A percentile compares a stretch with the other conserved stretches of the same genome.
Conservation (phyloP, 1,140 invertebrate species). For the Tyrophagus putrescentiae region DNA sequence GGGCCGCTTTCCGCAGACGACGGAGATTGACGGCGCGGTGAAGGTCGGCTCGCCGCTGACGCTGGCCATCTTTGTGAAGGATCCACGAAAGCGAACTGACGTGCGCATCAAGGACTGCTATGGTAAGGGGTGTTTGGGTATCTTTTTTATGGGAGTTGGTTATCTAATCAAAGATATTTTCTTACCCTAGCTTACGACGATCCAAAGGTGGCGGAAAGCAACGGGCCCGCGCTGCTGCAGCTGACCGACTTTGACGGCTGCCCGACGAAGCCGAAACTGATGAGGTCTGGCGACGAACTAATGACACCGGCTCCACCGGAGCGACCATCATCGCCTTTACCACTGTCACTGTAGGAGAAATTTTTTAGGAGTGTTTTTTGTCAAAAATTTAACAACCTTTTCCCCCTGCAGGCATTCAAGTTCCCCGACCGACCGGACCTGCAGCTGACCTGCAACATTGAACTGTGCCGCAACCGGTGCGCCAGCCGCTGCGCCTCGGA, state of each 20-base stretch:
- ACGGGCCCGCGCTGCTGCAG: conserved; percentile 44
- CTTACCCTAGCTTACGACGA: conserved; percentile 43
- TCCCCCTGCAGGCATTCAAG: conserved; percentile 44
- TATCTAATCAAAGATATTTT: neutral
- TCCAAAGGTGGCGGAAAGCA: conserved; percentile 40
- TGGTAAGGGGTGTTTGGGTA: conserved; percentile 23
- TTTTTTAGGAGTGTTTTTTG: neutral
- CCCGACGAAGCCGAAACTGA: conserved; percentile 61
- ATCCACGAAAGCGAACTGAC: conserved; percentile 46
- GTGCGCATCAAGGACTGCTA: conserved; percentile 53
- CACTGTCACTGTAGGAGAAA: conserved; percentile 36
- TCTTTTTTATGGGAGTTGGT: neutral
- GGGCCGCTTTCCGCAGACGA: conserved; percentile 47
- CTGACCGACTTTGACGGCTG: conserved; percentile 56
- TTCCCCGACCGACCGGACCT: conserved; percentile 55
- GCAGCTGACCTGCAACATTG: conserved; percentile 55
- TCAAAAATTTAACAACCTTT: neutral
- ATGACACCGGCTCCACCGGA: conserved; percentile 41
- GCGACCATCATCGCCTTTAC: conserved; percentile 49
- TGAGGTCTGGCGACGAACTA: conserved; percentile 47
- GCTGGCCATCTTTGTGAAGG: conserved; percentile 50
- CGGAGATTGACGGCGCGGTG: conserved; percentile 44
- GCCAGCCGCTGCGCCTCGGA: conserved; percentile 22
- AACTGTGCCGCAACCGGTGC: conserved; percentile 31
- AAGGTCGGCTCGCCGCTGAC: conserved; percentile 54